Evolutionary conservation across 2,113 vertebrate species (phyloP), one percentile per base, ranked within the genome.

Genomic region (Seriola dumerili): DNA sequence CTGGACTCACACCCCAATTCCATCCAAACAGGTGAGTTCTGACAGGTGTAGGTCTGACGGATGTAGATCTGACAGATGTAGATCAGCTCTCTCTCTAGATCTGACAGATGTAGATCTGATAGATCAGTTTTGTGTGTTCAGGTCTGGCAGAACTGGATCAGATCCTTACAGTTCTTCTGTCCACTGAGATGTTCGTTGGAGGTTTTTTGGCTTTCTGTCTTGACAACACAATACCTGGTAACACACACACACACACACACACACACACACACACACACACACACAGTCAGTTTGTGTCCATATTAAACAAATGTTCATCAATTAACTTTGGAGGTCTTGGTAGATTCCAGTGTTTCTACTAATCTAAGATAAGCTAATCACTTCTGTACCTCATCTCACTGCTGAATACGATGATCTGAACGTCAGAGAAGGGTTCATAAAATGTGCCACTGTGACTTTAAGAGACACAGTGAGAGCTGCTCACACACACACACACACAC

Each of bases 121-220:
- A 3, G 5, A 48, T 4, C 21, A 71, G 66, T 57, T 67, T 34
- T 9, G 12, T 82, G 48, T 76, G 9, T 84, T 48, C 93, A 99
- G 98, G 98, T 55, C 66, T 97, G 64, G 69, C 93, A 5, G 98
- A 99, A 89, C 84, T 99, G 76, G 97, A 99, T 93, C 98, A 99
- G 91, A 98, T 99, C 78, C 91, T 99, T 77, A 99, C 97, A 0
- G 98, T 99, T 87, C 96, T 99, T 81, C 93, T 99, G 57, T 99
- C 97, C 12, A 99, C 97, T 0, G 97, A 99, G 90, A 99, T 99
- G 98, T 99, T 99, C 64, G 98, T 99, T 0, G 98, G 98, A 21
- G 98, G 98, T 0, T 96, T 96, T 89, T 86, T 99, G 0, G 98
- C 97, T 46, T 99, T 99, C 83, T 55, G 97, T 65, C 91, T 99